Conservation (phyloP, 2,113 vertebrate species). For the Aleadryas rufinucha region DNA sequence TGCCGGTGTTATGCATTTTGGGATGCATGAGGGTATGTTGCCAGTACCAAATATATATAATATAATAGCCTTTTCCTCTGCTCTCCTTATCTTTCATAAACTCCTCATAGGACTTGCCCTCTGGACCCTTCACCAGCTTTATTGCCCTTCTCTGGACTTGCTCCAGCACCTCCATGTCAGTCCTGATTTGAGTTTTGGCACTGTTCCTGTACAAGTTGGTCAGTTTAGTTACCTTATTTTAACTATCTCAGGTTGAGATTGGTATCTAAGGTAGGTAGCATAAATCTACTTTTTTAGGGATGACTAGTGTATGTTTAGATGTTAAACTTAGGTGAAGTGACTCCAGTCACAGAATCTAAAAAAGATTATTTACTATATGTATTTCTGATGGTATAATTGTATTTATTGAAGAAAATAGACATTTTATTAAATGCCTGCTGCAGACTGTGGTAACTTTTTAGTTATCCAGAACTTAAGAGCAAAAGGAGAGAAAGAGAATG, state of each 20-base stretch:
- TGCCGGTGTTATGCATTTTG: neutral
- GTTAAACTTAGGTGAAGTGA: neutral
- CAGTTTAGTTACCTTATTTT: neutral
- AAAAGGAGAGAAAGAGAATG: neutral
- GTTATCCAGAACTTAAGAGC: neutral
- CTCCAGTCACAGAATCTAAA: neutral
- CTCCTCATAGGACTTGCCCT: neutral
- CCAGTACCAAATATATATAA: neutral
- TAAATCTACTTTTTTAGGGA: neutral
- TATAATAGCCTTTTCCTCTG: neutral
- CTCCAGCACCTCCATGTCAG: neutral
- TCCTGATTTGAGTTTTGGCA: neutral
- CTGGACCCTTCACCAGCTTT: neutral
- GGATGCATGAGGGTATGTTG: neutral
- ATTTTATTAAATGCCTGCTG: neutral
- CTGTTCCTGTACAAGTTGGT: neutral
- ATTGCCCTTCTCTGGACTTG: neutral
- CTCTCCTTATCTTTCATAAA: neutral
- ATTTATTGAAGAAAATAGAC: neutral
- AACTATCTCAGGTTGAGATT: neutral
- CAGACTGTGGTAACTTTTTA: neutral
- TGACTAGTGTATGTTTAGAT: neutral
- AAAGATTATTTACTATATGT: neutral
- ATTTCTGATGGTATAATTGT: neutral
- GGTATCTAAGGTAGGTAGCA: neutral